These are phyloP conservation scores for Brachionus koreanus DNA, from an alignment of 1,140 invertebrate species.

Conservation along the genomic window DNA sequence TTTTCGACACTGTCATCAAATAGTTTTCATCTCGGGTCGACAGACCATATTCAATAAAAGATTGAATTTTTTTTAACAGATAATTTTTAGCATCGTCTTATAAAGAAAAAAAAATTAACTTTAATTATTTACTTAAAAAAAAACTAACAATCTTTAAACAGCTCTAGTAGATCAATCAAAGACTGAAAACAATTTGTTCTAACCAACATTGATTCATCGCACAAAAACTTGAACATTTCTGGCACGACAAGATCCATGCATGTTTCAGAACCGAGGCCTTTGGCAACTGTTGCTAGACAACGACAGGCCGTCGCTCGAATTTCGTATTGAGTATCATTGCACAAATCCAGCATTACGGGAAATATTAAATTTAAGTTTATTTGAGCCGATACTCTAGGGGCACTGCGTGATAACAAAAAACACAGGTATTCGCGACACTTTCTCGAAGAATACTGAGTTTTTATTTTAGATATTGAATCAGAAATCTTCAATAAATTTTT, in stretches of 20 bases:
- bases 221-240: constrained; percentile 42
- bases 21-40: not conserved
- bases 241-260: constrained; percentile 16
- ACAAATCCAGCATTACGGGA: constrained; percentile 6
- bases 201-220: constrained; percentile 26
- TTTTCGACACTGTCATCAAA: constrained; percentile 5
- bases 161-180: not conserved
- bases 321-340: constrained; percentile 41
- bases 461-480: not conserved
- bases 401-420: not conserved
- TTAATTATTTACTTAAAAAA: not conserved
- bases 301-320: constrained; percentile 21
- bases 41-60: constrained; percentile 27
- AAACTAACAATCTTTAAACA: constrained; percentile 31
- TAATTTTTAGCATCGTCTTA: constrained; percentile 39
- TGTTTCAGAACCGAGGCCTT: not conserved
- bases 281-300: not conserved
- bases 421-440: constrained; percentile 1
- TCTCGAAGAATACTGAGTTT: constrained; percentile 15
- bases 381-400: not conserved
- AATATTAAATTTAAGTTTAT: constrained; percentile 6
- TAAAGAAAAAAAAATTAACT: not conserved
- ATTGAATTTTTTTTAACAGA: constrained; percentile 38
- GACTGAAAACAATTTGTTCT: constrained; percentile 27
- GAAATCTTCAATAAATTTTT: constrained; percentile 1